A percentile compares a stretch with the other conserved stretches of the same genome.
Evolutionary conservation across 2,113 vertebrate species (phyloP).

Genomic region (Manacus vitellinus): DNA sequence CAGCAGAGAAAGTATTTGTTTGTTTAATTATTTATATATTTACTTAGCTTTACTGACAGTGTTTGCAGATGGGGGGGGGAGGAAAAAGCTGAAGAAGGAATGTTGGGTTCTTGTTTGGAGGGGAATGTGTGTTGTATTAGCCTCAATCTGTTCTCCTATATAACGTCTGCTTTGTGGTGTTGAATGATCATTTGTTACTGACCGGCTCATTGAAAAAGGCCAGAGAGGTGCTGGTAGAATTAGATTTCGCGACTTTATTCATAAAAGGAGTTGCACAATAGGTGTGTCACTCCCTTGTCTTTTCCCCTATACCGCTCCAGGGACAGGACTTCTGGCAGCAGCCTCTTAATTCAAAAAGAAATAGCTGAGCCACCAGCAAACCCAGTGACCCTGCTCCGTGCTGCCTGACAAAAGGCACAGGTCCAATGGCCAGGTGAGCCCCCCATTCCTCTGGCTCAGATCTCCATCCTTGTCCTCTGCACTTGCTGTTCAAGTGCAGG

Average conservation of each 20-base stretch:
- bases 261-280: not conserved
- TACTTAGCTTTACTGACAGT: conserved; percentile 47
- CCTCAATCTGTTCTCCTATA: conserved; percentile 12
- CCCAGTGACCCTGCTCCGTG: not conserved
- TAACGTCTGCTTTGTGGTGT: not conserved
- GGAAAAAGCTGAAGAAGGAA: not conserved
- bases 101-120: conserved; percentile 12
- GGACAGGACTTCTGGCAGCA: not conserved
- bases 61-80: conserved; percentile 12
- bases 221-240: not conserved
- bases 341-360: not conserved
- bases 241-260: not conserved
- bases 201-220: not conserved
- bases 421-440: rapidly evolving
- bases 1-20: conserved; percentile 60
- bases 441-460: rapidly evolving
- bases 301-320: rapidly evolving
- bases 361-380: not conserved
- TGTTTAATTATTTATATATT: conserved; percentile 71
- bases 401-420: not conserved
- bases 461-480: not conserved
- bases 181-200: conserved; percentile 15
- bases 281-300: not conserved
- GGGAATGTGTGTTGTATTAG: not conserved
- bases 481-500: not conserved